A percentile compares a stretch with the other conserved stretches of the same genome.
phyloP scores from a whole-genome alignment of 1,140 invertebrate species.

The Drosophila bocqueti region DNA sequence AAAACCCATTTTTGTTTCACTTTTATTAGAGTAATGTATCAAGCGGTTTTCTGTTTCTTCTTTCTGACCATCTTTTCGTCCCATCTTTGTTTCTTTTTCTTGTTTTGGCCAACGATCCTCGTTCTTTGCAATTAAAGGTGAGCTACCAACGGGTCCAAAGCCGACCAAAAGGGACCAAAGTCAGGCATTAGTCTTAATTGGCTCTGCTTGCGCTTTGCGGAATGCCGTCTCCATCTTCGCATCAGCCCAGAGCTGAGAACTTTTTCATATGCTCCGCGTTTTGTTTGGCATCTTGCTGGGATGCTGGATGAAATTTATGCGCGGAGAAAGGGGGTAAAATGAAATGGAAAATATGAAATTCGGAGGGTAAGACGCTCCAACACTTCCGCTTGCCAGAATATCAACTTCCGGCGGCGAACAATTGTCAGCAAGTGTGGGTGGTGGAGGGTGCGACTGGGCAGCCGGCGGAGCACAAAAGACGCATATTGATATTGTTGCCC shows the following conservation, averaged over 20 bases:
- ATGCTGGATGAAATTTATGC: constrained; percentile 70
- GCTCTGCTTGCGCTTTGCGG: constrained; percentile 20
- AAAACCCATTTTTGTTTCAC: background rate
- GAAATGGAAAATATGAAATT: constrained; percentile 66
- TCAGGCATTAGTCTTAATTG: constrained; percentile 67
- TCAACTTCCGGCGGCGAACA: constrained; percentile 73
- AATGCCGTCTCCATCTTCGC: constrained; percentile 12
- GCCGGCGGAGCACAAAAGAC: constrained; percentile 54
- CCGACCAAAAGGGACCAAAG: constrained; percentile 13
- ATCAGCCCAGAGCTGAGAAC: background rate
- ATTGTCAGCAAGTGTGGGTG: constrained; percentile 50
- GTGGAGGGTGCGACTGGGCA: background rate
- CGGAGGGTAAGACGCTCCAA: constrained; percentile 41
- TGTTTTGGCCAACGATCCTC: constrained; percentile 50
- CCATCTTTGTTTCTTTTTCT: background rate
- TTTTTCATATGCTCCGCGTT: constrained; percentile 38
- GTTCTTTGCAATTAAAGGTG: constrained; percentile 23
- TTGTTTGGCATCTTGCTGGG: constrained; percentile 31
- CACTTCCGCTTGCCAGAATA: constrained; percentile 76
- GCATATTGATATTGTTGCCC: constrained; percentile 79
- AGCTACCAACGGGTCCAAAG: constrained; percentile 8
- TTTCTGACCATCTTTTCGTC: background rate
- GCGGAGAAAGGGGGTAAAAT: constrained; percentile 24
- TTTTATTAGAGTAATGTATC: background rate
- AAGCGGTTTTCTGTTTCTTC: background rate